phyloP scores from a whole-genome alignment of 2,797 vertebrate genomes.

The Anabacerthia variegaticeps region DNA sequence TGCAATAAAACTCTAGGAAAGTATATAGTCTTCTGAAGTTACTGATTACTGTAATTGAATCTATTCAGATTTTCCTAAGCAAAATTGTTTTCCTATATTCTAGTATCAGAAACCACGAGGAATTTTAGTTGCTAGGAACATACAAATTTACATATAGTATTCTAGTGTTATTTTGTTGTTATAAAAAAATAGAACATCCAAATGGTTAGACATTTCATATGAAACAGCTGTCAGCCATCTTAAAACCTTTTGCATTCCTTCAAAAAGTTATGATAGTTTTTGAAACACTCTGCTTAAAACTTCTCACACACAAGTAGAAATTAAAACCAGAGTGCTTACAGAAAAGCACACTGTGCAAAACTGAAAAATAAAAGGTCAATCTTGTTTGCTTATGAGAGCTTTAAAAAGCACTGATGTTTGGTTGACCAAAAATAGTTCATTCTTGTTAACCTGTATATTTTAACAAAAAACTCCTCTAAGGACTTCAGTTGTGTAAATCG shows the following conservation, averaged over 20 bases:
- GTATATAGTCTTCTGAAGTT: not conserved
- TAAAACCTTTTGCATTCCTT: not conserved
- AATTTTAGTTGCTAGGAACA: not conserved
- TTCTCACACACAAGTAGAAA: not conserved
- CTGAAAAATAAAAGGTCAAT: not conserved
- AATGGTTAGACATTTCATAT: not conserved
- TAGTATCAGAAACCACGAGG: not conserved
- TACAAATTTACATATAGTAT: not conserved
- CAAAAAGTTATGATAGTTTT: not conserved
- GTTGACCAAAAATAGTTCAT: not conserved
- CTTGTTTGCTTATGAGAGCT: not conserved
- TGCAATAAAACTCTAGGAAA: not conserved
- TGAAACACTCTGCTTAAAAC: not conserved
- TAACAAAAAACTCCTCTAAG: conserved; percentile 23
- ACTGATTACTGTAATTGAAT: not conserved
- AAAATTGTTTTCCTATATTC: not conserved
- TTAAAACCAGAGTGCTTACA: not conserved
- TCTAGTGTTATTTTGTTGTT: not conserved
- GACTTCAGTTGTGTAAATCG: not conserved
- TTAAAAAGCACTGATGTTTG: not conserved
- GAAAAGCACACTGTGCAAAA: not conserved
- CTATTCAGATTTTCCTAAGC: not conserved
- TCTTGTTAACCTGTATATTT: conserved; percentile 16
- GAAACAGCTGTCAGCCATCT: not conserved
- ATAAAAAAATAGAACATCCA: not conserved